Evolutionary conservation across 2,797 vertebrate genomes (phyloP).

Genomic region (Pseudotriccus pelzelni): DNA sequence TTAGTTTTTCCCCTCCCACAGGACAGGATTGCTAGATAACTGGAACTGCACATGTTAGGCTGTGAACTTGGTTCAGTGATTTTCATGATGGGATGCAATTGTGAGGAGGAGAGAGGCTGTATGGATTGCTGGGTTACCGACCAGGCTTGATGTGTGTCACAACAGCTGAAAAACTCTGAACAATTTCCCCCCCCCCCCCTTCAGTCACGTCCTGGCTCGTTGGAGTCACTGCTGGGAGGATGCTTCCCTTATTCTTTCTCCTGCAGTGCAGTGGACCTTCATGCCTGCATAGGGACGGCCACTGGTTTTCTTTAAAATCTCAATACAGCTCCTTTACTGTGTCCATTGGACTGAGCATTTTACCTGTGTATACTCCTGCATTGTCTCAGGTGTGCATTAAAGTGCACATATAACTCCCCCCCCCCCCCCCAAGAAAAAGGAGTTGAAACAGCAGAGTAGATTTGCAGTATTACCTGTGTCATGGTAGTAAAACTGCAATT

Average conservation of each 20-base stretch:
- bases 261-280: background rate
- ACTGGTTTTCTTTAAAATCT: background rate
- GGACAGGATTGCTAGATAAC: background rate
- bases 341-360: background rate
- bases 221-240: background rate
- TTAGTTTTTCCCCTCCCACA: accelerated
- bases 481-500: background rate
- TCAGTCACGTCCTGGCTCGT: background rate
- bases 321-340: background rate
- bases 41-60: background rate
- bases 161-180: background rate
- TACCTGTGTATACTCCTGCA: background rate
- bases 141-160: background rate
- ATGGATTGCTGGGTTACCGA: background rate
- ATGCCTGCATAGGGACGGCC: background rate
- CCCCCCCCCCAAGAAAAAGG: background rate
- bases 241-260: background rate
- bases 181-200: accelerated
- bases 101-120: background rate
- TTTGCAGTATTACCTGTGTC: background rate
- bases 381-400: background rate
- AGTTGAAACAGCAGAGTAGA: background rate
- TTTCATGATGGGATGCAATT: background rate
- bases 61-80: background rate
- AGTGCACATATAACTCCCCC: background rate